Percentiles rank a stretch among this genome's conserved stretches.
Evolutionary conservation across 2,113 vertebrate species (phyloP).

Genomic region (Mesoclemmys tuberculata): DNA sequence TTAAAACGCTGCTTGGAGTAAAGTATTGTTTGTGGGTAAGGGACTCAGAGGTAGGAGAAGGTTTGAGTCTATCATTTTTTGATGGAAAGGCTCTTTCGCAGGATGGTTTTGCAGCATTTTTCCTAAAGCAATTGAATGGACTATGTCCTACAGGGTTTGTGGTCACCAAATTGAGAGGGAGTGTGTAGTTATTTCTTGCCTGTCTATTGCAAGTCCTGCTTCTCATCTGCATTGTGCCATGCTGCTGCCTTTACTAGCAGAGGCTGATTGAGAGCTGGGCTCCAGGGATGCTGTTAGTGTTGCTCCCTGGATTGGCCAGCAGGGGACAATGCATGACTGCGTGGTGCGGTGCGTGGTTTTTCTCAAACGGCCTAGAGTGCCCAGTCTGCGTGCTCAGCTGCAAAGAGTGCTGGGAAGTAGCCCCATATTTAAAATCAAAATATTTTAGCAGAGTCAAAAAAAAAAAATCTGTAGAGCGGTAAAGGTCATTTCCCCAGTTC

Average conservation of each 20-base stretch:
- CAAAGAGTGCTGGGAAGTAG: background rate
- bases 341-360: background rate
- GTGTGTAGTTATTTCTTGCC: background rate
- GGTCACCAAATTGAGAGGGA: background rate
- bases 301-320: background rate
- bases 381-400: background rate
- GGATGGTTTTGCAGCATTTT: accelerated
- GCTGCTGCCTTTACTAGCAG: background rate
- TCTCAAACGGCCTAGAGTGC: background rate
- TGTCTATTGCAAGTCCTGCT: background rate
- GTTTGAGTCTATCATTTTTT: background rate
- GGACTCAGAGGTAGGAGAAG: background rate
- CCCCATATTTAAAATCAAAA: background rate
- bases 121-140: accelerated
- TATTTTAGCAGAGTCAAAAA: background rate
- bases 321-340: background rate
- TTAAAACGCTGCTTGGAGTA: background rate
- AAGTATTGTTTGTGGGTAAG: background rate
- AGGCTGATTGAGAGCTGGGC: background rate
- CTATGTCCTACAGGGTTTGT: background rate
- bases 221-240: background rate
- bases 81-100: background rate
- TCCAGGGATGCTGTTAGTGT: background rate
- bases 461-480: background rate
- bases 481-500: background rate